Base-by-base conservation (phyloP, 2,888 invertebrate genomes). In the Chymomyza fuscimana region DNA sequence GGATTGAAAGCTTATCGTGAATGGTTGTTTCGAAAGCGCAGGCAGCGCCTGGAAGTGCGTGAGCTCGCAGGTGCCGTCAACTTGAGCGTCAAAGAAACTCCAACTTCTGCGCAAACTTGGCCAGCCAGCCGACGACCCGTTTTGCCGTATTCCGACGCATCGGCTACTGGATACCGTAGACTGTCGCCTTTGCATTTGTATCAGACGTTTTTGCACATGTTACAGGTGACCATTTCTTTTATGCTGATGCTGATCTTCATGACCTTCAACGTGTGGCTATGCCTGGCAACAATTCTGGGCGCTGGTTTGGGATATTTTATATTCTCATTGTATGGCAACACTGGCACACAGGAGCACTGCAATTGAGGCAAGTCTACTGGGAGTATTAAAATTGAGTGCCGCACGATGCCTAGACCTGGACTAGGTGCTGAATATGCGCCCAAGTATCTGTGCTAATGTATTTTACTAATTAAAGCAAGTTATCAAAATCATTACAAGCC, bases 211-310 rank as follows among this genome's bases (percentile, higher is more conserved):
- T 94, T 98, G 7, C 98, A 98, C 90, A 95, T 97, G 78, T 85
- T 98, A 22, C 98, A 98, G 93, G 96, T 98, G 84, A 93, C 96
- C 65, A 93, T 98, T 73, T 97, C 97, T 79, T 98, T 98, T 92
- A 95, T 97, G 92, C 93, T 98, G 63, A 98, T 98, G 98, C 93
- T 98, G 91, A 96, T 98, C 79, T 98, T 98, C 91, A 98, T 98
- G 98, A 97, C 98, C 1, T 98, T 97, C 94, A 98, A 98, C 91
- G 95, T 95, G 25, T 98, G 97, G 97, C 93, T 98, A 67, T 97
- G 97, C 91, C 90, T 96, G 50, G 96, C 97, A 0, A 96, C 98
- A 1, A 95, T 97, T 0, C 89, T 96, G 1, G 98, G 98, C 25
- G 96, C 97, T 1, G 97, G 96, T 0, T 93, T 95, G 5, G 98